A percentile compares a stretch with the other conserved stretches of the same genome.
phyloP scores from a whole-genome alignment of 2,113 vertebrate species.

The Noturus placidus region DNA sequence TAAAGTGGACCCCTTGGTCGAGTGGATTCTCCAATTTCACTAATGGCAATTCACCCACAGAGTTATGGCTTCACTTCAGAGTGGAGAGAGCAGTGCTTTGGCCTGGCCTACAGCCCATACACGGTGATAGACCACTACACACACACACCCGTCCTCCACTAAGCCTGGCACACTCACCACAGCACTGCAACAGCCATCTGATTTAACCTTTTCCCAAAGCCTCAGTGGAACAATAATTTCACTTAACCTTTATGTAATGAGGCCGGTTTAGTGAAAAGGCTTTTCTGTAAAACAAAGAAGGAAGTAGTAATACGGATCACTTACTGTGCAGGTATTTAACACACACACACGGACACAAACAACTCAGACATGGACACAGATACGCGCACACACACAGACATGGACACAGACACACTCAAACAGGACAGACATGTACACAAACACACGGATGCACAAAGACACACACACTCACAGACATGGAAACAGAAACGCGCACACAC shows the following conservation, averaged over 20 bases:
- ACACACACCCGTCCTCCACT: neutral
- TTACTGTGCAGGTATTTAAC: constrained; percentile 17
- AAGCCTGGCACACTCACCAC: constrained; percentile 24
- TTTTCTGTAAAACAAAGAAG: constrained; percentile 20
- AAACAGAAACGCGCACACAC: neutral
- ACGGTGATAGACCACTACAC: constrained; percentile 6
- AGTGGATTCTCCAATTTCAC: constrained; percentile 46
- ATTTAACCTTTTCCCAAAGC: constrained; percentile 49
- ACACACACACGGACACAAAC: neutral
- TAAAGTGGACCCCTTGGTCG: constrained; percentile 49
- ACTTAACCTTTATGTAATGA: constrained; percentile 54
- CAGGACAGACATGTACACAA: neutral
- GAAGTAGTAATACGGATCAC: constrained; percentile 33
- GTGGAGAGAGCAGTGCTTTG: constrained; percentile 7
- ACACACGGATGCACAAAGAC: neutral
- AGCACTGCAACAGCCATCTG: constrained; percentile 37
- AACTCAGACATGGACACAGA: neutral
- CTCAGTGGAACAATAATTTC: constrained; percentile 40
- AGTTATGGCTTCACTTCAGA: constrained; percentile 47
- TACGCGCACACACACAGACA: neutral
- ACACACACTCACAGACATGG: neutral
- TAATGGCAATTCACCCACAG: constrained; percentile 48
- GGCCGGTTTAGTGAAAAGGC: constrained; percentile 6
- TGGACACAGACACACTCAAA: neutral
- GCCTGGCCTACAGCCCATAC: constrained; percentile 34